Evolutionary conservation across 2,797 vertebrate genomes (phyloP).

Genomic region (Betta splendens): DNA sequence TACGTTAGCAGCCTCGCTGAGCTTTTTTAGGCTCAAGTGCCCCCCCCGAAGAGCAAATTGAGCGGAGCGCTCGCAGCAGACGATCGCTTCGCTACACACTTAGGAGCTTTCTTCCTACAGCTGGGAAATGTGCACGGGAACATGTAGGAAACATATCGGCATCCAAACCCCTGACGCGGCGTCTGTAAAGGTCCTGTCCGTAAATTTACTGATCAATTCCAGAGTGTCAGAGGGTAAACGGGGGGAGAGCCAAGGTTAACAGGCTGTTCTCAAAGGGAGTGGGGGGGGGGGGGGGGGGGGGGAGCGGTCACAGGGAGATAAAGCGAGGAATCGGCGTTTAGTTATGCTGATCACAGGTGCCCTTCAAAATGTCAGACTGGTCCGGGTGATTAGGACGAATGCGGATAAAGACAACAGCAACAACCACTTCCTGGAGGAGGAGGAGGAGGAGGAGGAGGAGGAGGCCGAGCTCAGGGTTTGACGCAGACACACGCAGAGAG

Average conservation of each 20-base stretch:
- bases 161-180: neutral
- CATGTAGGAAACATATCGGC: neutral
- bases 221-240: constrained; percentile 31
- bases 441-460: neutral
- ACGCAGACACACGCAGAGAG: neutral
- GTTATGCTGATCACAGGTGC: constrained; percentile 52
- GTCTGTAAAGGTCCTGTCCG: constrained; percentile 2
- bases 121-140: constrained; percentile 4
- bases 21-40: constrained; percentile 34
- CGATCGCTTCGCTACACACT: constrained; percentile 8
- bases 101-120: constrained; percentile 5
- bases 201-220: neutral
- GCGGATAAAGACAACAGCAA: constrained; percentile 36
- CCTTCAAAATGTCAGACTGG: constrained; percentile 55
- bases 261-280: constrained; percentile 1
- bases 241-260: constrained; percentile 13
- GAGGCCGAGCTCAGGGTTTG: neutral
- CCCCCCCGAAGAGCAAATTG: constrained; percentile 38
- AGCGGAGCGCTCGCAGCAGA: constrained; percentile 8
- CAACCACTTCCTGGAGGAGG: constrained; percentile 16
- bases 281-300: neutral
- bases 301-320: constrained; percentile 17
- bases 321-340: constrained; percentile 34
- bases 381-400: constrained; percentile 42
- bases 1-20: constrained; percentile 22